Percentiles rank a stretch among this genome's conserved stretches.
These are phyloP conservation scores for Monoplex corrugatus DNA, from an alignment of 2,888 invertebrate genomes.

Conservation along the genomic window DNA sequence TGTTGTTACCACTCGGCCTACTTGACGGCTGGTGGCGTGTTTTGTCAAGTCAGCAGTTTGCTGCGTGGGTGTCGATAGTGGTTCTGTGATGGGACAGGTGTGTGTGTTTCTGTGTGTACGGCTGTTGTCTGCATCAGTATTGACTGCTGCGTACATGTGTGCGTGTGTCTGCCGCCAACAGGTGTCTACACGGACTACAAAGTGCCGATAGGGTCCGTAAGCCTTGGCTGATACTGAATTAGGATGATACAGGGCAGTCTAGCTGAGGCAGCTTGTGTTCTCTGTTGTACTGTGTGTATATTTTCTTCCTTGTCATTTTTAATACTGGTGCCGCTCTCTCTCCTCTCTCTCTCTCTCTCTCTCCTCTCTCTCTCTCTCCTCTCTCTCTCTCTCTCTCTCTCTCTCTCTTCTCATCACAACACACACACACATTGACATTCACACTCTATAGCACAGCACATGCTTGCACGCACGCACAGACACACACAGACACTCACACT, in stretches of 20 bases:
- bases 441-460: no score
- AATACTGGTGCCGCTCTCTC: no score
- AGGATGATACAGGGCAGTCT: no score
- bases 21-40: background rate
- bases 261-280: no score
- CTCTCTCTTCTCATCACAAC: background rate
- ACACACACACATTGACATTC: background rate
- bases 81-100: background rate
- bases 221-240: no score
- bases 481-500: background rate
- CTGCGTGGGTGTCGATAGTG: background rate
- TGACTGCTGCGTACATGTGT: background rate
- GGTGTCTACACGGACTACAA: no score
- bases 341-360: constrained; percentile 9
- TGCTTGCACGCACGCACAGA: background rate
- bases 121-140: background rate
- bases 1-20: background rate
- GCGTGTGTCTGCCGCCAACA: no score
- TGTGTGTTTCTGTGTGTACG: background rate
- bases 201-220: no score
- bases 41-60: constrained; percentile 41
- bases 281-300: background rate
- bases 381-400: background rate
- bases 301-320: background rate
- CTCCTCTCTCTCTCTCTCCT: background rate